Evolutionary conservation across 2,113 vertebrate species (phyloP), one percentile per base, ranked within the genome.

Genomic region (Corvus hawaiiensis): DNA sequence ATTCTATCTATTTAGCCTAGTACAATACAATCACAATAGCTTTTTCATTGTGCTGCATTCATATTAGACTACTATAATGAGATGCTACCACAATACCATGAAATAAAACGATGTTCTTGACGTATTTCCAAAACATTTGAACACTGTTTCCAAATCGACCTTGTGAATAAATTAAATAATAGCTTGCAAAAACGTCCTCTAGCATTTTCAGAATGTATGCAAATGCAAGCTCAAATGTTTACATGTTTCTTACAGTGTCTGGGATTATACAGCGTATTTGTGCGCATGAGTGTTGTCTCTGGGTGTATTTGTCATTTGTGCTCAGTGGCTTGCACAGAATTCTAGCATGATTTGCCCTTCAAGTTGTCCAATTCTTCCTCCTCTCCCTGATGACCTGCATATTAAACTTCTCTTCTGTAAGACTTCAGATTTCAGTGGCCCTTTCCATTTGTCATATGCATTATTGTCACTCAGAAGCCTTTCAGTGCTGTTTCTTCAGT

Each of bases 221-320:
- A 97, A 96, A 97, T 96, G 93, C 87, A 96, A 93, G 86, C 92
- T 91, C 0, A n/a, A 96, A 95, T 96, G 96, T 97, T 96, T 97
- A 96, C 95, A 96, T 96, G 95, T 96, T 96, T 97, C 97, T 95
- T 95, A 96, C 92, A 91, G 84, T 96, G 95, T 94, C 95, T 96
- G 89, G 96, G 94, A 96, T 97, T 97, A 97, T 92, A 88, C 33
- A 1, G 81, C 1, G 6, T 91, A 76, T 95, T 76, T 78, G 96
- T 55, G 87, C 93, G 92, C 93, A 84, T 64, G 90, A 94, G 72
- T 92, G 77, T 96, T 96, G 94, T 95, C 77, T 95, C 93, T 94
- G 89, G 28, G 62, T 96, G 93, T 97, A 93, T 95, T 96, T 96
- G 92, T 97, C 96, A 93, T 76, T 80, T 95, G 96, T 92, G 95